phyloP scores from a whole-genome alignment of 1,140 invertebrate species.

The Drosophila tsacasi region DNA sequence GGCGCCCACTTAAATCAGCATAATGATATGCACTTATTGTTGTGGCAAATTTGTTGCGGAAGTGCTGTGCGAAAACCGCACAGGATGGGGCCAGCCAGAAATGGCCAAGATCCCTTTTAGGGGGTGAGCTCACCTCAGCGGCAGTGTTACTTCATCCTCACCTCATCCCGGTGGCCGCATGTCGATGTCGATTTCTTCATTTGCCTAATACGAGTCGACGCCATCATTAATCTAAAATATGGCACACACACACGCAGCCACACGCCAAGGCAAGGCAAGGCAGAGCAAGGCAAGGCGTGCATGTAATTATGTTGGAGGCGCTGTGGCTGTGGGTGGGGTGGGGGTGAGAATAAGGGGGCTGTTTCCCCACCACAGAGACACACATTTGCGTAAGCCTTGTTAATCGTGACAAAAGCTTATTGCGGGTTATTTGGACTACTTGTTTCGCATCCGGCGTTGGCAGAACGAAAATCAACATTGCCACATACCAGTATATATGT shows the following conservation, averaged over 20 bases:
- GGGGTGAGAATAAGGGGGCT: neutral
- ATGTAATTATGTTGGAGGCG: constrained; percentile 74
- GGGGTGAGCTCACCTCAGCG: constrained; percentile 7
- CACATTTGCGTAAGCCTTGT: constrained; percentile 79
- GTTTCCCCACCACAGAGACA: constrained; percentile 29
- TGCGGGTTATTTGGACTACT: constrained; percentile 82
- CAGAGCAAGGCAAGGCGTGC: constrained; percentile 42
- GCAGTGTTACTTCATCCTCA: constrained; percentile 5
- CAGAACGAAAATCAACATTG: constrained; percentile 77
- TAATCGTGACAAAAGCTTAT: constrained; percentile 83
- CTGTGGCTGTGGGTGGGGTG: neutral
- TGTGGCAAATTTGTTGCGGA: constrained; percentile 81
- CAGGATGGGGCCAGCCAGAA: constrained; percentile 34
- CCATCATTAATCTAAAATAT: constrained; percentile 83
- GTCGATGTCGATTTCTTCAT: constrained; percentile 81
- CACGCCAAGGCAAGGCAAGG: constrained; percentile 5
- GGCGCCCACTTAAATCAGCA: constrained; percentile 79
- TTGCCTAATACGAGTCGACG: constrained; percentile 80
- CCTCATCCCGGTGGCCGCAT: constrained; percentile 44
- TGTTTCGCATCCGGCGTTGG: constrained; percentile 78
- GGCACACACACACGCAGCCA: constrained; percentile 68
- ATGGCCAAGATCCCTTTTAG: constrained; percentile 3
- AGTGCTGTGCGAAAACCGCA: constrained; percentile 78
- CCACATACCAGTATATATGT: constrained; percentile 25
- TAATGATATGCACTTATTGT: constrained; percentile 83